Conservation (phyloP, 2,797 vertebrate species). For the Antrozous pallidus region DNA sequence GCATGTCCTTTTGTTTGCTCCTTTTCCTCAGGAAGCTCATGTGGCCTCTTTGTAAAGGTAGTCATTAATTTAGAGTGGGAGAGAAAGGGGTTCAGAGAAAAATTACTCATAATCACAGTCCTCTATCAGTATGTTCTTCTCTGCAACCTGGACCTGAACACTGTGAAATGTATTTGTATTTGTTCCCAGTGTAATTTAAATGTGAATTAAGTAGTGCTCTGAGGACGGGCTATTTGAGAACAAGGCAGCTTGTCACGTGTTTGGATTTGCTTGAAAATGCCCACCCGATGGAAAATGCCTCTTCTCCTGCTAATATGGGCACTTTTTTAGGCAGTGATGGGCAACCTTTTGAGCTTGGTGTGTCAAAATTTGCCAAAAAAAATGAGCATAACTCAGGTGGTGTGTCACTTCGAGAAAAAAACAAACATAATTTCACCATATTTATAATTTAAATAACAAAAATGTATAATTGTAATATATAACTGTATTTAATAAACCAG, state of each 20-base stretch:
- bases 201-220: constrained; percentile 35
- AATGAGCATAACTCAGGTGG: too few species aligned
- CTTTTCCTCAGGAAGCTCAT: not conserved
- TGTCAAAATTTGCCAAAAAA: too few species aligned
- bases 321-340: too few species aligned
- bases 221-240: constrained; percentile 25
- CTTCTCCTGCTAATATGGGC: not conserved
- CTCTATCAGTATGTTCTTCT: not conserved
- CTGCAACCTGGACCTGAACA: not conserved
- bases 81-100: not conserved
- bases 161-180: constrained; percentile 23
- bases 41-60: not conserved
- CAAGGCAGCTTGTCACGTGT: not conserved
- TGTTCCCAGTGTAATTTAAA: constrained; percentile 48
- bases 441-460: too few species aligned
- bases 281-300: not conserved
- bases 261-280: constrained; percentile 26
- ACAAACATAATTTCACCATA: too few species aligned
- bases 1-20: constrained; percentile 8
- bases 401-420: too few species aligned
- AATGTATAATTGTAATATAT: too few species aligned
- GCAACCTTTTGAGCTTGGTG: too few species aligned
- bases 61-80: constrained; percentile 32
- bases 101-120: not conserved
- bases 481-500: too few species aligned